Evolutionary conservation across 2,113 vertebrate genomes (phyloP).

Genomic region (Glaucidium brasilianum): DNA sequence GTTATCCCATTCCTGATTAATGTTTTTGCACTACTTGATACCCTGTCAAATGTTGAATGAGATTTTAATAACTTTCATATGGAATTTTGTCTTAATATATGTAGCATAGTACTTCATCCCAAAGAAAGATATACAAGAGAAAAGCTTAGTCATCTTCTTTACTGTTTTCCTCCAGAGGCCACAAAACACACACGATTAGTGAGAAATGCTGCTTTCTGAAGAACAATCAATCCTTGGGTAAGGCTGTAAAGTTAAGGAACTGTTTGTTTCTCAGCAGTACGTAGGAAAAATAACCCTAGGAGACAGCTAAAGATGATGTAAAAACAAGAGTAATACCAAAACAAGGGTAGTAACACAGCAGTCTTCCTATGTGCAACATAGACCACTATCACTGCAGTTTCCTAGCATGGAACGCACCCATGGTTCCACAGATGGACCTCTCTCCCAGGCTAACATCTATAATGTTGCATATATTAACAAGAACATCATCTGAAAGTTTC

Average conservation of each 20-base stretch:
- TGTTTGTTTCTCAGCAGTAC: neutral
- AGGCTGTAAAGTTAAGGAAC: neutral
- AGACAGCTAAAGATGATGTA: neutral
- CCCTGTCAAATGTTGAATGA: neutral
- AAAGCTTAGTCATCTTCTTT: neutral
- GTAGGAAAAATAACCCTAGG: neutral
- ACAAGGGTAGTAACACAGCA: neutral
- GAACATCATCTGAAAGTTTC: neutral
- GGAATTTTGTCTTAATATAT: neutral
- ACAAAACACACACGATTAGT: neutral
- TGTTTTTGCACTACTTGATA: neutral
- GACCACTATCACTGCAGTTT: neutral
- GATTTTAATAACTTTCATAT: neutral
- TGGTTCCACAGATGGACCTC: neutral
- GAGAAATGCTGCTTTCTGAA: neutral
- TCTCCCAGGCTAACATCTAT: neutral
- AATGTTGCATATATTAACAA: neutral
- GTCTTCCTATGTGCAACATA: neutral
- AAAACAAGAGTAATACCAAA: too few relatives aligned
- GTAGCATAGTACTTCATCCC: neutral
- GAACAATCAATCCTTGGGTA: neutral
- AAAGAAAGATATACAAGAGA: neutral
- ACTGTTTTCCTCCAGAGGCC: neutral
- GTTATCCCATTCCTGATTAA: neutral
- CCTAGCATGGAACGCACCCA: neutral